A percentile compares a stretch with the other conserved stretches of the same genome.
These are phyloP conservation scores for Ladona fulva DNA, from an alignment of 1,140 invertebrate genomes.

Conservation along the genomic window DNA sequence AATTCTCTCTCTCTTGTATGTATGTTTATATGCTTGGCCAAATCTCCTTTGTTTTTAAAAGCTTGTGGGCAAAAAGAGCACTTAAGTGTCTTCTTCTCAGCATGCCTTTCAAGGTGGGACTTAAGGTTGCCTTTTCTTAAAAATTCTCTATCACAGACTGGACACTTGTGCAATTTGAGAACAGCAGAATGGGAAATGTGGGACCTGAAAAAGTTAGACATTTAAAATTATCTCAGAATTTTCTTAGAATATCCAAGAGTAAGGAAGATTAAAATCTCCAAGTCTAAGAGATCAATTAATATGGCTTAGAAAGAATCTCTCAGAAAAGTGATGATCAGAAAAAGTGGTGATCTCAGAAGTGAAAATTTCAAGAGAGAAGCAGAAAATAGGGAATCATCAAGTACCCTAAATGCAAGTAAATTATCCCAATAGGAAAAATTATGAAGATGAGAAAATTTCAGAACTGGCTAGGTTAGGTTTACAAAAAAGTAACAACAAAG, in stretches of 20 bases:
- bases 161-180: not conserved
- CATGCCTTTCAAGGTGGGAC: not conserved
- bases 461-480: no score
- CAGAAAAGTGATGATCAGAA: not conserved
- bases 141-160: not conserved
- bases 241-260: not conserved
- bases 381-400: not conserved
- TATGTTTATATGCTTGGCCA: not conserved
- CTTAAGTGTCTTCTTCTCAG: not conserved
- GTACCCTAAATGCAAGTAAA: no score
- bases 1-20: not conserved
- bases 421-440: no score
- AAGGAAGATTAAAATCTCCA: not conserved
- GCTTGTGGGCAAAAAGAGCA: not conserved
- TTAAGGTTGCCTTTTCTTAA: not conserved
- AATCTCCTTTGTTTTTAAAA: not conserved
- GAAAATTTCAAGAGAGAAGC: not conserved
- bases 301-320: not conserved
- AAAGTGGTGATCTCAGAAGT: not conserved
- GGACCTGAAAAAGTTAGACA: not conserved
- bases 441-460: no score
- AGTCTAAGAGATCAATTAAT: not conserved
- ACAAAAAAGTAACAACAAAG: no score
- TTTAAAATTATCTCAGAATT: not conserved
- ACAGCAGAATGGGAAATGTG: not conserved